Evolutionary conservation across 64 coral and sea anemone species (phyloP), one percentile per base, ranked within the genome.

Genomic region (Stichodactyla mertensii): DNA sequence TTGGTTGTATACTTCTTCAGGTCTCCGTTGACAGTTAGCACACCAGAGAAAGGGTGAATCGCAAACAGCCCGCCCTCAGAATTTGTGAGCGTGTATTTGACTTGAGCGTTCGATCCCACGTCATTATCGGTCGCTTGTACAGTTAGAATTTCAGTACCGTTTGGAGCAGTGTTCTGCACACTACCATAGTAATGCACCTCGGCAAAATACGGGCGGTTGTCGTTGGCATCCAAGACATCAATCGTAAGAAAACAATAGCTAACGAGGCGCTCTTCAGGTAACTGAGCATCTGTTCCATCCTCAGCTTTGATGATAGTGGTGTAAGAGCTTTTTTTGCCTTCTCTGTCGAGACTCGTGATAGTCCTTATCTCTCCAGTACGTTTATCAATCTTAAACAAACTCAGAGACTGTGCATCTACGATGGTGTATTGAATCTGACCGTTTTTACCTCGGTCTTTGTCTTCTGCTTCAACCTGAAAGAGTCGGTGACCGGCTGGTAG

Each of bases 321-420:
- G 20, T 55, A 52, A 1, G 51, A 81, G 4, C 5, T 28, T 28
- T 83, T 84, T 19, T 62, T 80, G 12, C 18, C 54, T 67, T 96
- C 94, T 45, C 94, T 61, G 59, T 96, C 94, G 16, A 96, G 86
- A 6, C 85, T 89, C 9, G 71, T 67, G 27, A 90, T 2, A 5
- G 91, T 96, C 0, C 69, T 84, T 10, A 96, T 90, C 23, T 86
- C 82, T 18, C 94, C 94, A 16, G 94, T 93, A 64, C 74, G 60
- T 14, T 84, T 87, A 52, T 96, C 83, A 57, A 96, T 96, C 24
- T 78, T 55, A 79, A 96, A 96, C 6, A 87, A 61, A 52, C 55
- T 82, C 16, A 82, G 16, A 18, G 83, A 85, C 16, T 36, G 18
- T 19, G 83, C 83, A 55, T 85, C 83, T 24, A 28, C 56, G 60